A percentile compares a stretch with the other conserved stretches of the same genome.
Evolutionary conservation across 2,113 vertebrate species (phyloP).

Genomic region (Crocuta crocuta): DNA sequence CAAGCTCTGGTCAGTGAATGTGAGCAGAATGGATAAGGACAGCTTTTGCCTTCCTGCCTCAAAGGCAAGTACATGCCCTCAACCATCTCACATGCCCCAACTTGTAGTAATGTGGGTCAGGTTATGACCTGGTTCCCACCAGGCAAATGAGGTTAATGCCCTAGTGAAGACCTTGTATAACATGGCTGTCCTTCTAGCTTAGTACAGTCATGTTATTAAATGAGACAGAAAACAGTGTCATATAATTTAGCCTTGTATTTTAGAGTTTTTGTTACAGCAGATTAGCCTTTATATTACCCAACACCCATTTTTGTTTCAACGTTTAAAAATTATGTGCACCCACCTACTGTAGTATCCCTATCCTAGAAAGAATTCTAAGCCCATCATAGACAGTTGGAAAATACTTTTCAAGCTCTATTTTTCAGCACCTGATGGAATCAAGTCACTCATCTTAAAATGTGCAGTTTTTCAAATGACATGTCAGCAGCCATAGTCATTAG

Average conservation of each 20-base stretch:
- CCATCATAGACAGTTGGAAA: neutral
- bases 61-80: neutral
- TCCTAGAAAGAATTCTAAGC: neutral
- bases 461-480: neutral
- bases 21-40: neutral
- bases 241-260: neutral
- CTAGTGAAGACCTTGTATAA: neutral
- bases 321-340: neutral
- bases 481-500: neutral
- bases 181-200: neutral
- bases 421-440: neutral
- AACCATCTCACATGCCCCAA: too few relatives aligned
- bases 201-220: neutral
- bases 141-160: neutral
- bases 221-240: neutral
- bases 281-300: neutral
- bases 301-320: neutral
- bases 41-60: neutral
- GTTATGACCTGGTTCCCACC: neutral
- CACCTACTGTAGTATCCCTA: neutral
- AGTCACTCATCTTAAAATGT: neutral
- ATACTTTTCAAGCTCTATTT: neutral
- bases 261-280: neutral
- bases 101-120: neutral
- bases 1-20: neutral